phyloP scores from a whole-genome alignment of 1,140 invertebrate species.

The Mizuhopecten yessoensis region DNA sequence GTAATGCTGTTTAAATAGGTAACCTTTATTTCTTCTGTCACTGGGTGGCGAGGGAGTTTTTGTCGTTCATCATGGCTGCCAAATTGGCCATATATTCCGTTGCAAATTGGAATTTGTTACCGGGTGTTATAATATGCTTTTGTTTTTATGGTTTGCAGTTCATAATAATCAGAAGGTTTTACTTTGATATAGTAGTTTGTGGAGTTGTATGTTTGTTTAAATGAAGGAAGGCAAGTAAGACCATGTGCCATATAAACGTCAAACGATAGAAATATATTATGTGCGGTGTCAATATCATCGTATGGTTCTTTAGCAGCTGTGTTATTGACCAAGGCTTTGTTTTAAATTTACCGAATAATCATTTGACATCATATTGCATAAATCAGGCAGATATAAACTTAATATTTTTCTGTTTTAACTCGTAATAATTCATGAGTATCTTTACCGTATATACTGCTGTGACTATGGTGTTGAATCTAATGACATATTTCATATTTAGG shows the following conservation, averaged over 20 bases:
- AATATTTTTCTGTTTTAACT: no score
- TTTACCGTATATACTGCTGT: no score
- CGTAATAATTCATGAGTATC: no score
- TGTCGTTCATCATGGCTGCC: constrained; percentile 24
- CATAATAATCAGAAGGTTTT: not conserved
- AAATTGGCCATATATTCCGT: not conserved
- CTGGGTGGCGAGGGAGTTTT: not conserved
- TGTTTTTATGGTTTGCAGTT: not conserved
- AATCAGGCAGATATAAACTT: no score
- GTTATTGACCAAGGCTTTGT: not conserved
- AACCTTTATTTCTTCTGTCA: not conserved
- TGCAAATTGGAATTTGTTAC: not conserved
- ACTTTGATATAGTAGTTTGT: not conserved
- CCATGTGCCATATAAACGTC: not conserved
- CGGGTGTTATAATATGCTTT: not conserved
- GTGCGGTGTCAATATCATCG: not conserved
- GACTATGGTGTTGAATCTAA: no score
- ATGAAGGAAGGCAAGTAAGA: not conserved
- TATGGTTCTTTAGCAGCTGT: not conserved
- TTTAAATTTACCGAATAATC: no score
- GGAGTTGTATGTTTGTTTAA: not conserved
- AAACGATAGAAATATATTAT: not conserved
- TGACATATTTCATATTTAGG: no score
- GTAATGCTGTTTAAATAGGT: not conserved
- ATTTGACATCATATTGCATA: no score